Base-by-base conservation (phyloP, 1,140 invertebrate species). In the Cotesia vestalis region DNA sequence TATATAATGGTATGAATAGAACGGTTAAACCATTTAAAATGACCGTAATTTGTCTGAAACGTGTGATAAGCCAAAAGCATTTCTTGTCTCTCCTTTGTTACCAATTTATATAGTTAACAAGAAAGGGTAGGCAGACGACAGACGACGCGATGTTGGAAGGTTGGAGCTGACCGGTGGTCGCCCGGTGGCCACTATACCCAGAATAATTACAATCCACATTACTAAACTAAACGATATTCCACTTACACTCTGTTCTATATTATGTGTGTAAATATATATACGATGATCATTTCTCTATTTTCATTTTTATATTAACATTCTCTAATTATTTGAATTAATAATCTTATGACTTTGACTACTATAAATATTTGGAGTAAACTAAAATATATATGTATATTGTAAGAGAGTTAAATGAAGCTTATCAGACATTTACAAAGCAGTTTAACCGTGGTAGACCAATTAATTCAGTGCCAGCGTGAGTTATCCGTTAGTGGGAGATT, bases 31-130 rank as follows among this genome's bases (percentile, higher is more conserved):
- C 57, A 74, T 78, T 77, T 72, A 69, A 80, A 82, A 82, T 81
- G 77, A 78, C 78, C 76, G 74, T 78, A 78, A 81, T 82, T 82
- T 82, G 80, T 81, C 77, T 78, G 77, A 79, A 79, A 82, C 73
- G 76, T 70, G 76, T 75, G 78, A 79, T 79, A 81, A 81, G 78
- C 78, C 77, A 75, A 46, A 46, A 73, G 67, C 55, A 72, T 71
- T 80, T 80, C 77, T 82, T 80, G 77, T 72, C 38, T 11, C 46
- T 67, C 17, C 17, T 12, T 6, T 36, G 12, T 14, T 67, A 55
- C 2, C 52, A 66, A 59, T 59, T 59, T 59, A 59, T 59, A 34
- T 20, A 5, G 6, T 27, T 27, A 27, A 27, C 27, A 27, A 27
- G 27, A 27, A 27, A 27, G 27, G 27, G 27, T 27, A 1, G 27